Conservation (phyloP, 1,140 invertebrate species). For the Cydia pomonella region DNA sequence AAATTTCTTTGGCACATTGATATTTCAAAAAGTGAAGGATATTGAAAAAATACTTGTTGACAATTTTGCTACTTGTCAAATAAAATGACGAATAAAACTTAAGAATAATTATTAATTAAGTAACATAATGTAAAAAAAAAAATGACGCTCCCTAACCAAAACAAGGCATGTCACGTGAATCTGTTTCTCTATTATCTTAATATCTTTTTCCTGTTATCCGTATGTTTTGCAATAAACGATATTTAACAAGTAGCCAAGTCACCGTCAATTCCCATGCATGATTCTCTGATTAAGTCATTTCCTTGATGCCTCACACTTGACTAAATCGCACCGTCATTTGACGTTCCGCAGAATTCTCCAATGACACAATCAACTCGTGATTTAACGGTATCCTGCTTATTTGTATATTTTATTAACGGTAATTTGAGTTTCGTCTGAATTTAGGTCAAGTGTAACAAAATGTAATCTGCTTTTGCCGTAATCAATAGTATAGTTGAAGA, state of each 20-base stretch:
- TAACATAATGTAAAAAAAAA: too few relatives aligned
- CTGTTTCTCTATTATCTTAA: not conserved
- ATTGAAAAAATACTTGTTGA: too few relatives aligned
- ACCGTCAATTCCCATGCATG: constrained; percentile 33
- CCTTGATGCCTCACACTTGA: constrained; percentile 45
- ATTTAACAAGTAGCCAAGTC: not conserved
- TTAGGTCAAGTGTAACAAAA: not conserved
- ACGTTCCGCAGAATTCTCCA: not conserved
- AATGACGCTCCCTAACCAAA: too few relatives aligned
- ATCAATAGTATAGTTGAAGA: too few relatives aligned
- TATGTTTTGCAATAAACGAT: not conserved
- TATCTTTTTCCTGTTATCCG: not conserved
- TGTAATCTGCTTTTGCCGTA: not conserved
- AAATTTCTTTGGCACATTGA: too few relatives aligned
- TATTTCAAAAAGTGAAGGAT: too few relatives aligned
- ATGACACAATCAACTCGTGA: constrained; percentile 16
- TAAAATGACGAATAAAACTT: too few relatives aligned
- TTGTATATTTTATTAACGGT: constrained; percentile 7
- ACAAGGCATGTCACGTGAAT: too few relatives aligned
- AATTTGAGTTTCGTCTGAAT: not conserved
- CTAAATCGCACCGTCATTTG: constrained; percentile 25
- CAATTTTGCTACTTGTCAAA: too few relatives aligned
- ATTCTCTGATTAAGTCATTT: constrained; percentile 57
- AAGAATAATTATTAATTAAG: too few relatives aligned
- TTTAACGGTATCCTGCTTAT: constrained; percentile 17